Evolutionary conservation across 2,888 invertebrate species (phyloP).

Genomic region (Drosophila mercatorum): DNA sequence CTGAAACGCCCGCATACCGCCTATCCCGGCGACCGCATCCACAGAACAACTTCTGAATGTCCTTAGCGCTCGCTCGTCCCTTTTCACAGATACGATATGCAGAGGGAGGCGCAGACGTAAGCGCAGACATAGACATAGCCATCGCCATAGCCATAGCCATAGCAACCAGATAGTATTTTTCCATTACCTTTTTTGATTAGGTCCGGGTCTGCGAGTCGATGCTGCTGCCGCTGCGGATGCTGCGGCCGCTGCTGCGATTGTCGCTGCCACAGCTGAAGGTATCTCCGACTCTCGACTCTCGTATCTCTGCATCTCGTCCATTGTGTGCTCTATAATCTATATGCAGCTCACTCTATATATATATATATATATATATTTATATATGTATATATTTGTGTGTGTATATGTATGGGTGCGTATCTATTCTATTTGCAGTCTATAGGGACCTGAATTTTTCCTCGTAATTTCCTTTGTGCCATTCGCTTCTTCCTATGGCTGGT

Average conservation of each 20-base stretch:
- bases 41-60: slow-evolving; percentile 41
- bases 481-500: slow-evolving; percentile 26
- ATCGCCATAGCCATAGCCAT: slow-evolving; percentile 14
- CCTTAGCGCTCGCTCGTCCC: slow-evolving; percentile 41
- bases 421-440: slow-evolving; percentile 65
- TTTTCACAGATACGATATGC: slow-evolving; percentile 45
- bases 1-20: slow-evolving; percentile 30
- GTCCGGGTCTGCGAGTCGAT: slow-evolving; percentile 48
- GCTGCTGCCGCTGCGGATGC: slow-evolving; percentile 20
- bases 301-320: slow-evolving; percentile 63
- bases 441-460: slow-evolving; percentile 79
- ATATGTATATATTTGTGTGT: slow-evolving; percentile 17
- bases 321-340: slow-evolving; percentile 73
- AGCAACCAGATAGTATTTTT: slow-evolving; percentile 59
- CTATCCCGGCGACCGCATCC: slow-evolving; percentile 4
- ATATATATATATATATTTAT: slow-evolving; percentile 10
- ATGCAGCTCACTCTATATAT: slow-evolving; percentile 44
- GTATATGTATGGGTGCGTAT: slow-evolving; percentile 37
- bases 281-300: slow-evolving; percentile 38
- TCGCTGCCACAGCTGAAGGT: slow-evolving; percentile 26
- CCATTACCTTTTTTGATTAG: slow-evolving; percentile 75
- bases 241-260: neutral
- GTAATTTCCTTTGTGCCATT: slow-evolving; percentile 74
- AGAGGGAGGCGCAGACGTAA: slow-evolving; percentile 1
- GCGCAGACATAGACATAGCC: neutral